These are phyloP conservation scores for Bos taurus DNA, from an alignment of 2,113 vertebrate species.

Conservation along the genomic window ARS-UCD2.0 NC_037334.1:105898501-105899000, in stretches of 20 bases:
- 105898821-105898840: accelerated
- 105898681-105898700: accelerated
- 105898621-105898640: background rate
- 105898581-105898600: accelerated
- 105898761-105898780: accelerated
- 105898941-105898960: background rate
- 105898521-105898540: background rate
- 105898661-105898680: background rate
- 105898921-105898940: accelerated
- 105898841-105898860: background rate
- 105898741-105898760: accelerated
- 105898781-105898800: background rate
- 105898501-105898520: background rate
- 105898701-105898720: background rate
- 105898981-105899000: accelerated
- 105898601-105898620: background rate
- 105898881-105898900: background rate
- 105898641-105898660: background rate
- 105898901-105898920: accelerated
- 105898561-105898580: accelerated
- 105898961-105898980: accelerated
- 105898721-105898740: accelerated
- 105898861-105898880: background rate
- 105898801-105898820: background rate
- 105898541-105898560: background rate